Conservation (phyloP, 2,797 vertebrate species). For the Lagocephalus sceleratus region DNA sequence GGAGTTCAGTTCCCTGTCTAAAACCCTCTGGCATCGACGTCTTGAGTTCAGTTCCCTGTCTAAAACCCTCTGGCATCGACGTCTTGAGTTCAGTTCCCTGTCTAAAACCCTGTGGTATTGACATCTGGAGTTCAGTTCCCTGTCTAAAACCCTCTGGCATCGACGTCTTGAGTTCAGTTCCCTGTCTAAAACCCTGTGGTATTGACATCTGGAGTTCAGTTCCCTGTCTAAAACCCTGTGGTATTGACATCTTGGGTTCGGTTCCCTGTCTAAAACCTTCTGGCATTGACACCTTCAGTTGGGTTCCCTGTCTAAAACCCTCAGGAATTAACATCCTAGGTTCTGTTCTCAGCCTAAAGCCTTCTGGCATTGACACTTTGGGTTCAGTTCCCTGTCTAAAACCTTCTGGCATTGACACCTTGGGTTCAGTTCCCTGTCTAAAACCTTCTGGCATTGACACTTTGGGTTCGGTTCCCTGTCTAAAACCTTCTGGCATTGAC, state of each 20-base stretch:
- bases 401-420: neutral
- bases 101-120: neutral
- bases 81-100: slow-evolving; percentile 28
- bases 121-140: slow-evolving; percentile 9
- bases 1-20: slow-evolving; percentile 22
- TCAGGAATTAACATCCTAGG: neutral
- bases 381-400: slow-evolving; percentile 46
- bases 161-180: neutral
- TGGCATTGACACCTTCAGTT: neutral
- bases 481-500: slow-evolving; percentile 4
- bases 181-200: slow-evolving; percentile 7
- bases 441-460: slow-evolving; percentile 12
- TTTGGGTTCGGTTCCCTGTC: slow-evolving; percentile 11
- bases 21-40: slow-evolving; percentile 6
- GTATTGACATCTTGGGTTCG: fast-evolving
- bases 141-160: slow-evolving; percentile 24
- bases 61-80: slow-evolving; percentile 5
- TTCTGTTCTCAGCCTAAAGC: slow-evolving; percentile 36
- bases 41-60: slow-evolving; percentile 19
- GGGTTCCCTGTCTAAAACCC: slow-evolving; percentile 30
- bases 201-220: neutral
- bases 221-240: slow-evolving; percentile 30
- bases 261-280: slow-evolving; percentile 29
- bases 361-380: fast-evolving
- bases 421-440: slow-evolving; percentile 30